Conservation (phyloP, 2,888 invertebrate species). For the Hyppa rectilinea region DNA sequence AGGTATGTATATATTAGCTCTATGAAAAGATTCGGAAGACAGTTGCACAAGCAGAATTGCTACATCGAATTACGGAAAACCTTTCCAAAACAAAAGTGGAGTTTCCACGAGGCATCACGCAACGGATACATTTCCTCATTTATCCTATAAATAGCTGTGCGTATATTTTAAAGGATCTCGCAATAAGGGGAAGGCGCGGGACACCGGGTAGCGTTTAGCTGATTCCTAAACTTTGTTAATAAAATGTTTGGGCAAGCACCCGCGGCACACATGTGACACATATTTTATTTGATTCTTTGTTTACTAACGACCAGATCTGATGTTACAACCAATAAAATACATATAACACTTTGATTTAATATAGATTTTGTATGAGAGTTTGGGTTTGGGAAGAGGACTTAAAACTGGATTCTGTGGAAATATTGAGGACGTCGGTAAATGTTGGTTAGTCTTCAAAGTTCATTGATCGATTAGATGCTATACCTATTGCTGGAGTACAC, state of each 20-base stretch:
- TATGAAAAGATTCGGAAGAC: background rate
- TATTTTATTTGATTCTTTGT: conserved; percentile 67
- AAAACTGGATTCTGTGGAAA: background rate
- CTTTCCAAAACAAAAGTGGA: conserved; percentile 10
- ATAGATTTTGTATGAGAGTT: conserved; percentile 37
- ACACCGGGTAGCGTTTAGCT: conserved; percentile 52
- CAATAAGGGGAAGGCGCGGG: conserved; percentile 38
- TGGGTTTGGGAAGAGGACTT: conserved; percentile 2
- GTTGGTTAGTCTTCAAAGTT: background rate
- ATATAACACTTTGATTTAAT: conserved; percentile 39
- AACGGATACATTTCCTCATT: conserved; percentile 19
- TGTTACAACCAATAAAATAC: conserved; percentile 60
- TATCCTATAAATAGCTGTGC: conserved; percentile 36
- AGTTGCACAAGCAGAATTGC: background rate
- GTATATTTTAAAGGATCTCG: conserved; percentile 55
- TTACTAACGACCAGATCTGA: conserved; percentile 65
- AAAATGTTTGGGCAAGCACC: conserved; percentile 66
- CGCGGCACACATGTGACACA: conserved; percentile 60
- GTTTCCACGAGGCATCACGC: background rate
- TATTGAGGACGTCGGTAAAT: background rate
- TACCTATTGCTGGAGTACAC: background rate
- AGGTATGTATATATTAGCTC: too few relatives aligned
- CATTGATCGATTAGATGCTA: background rate
- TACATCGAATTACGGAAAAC: conserved; percentile 1
- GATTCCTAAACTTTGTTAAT: conserved; percentile 72